Percentiles rank a stretch among this genome's conserved stretches.
Evolutionary conservation across 2,113 vertebrate species (phyloP).

Genomic region (Sakesphorus luctuosus): DNA sequence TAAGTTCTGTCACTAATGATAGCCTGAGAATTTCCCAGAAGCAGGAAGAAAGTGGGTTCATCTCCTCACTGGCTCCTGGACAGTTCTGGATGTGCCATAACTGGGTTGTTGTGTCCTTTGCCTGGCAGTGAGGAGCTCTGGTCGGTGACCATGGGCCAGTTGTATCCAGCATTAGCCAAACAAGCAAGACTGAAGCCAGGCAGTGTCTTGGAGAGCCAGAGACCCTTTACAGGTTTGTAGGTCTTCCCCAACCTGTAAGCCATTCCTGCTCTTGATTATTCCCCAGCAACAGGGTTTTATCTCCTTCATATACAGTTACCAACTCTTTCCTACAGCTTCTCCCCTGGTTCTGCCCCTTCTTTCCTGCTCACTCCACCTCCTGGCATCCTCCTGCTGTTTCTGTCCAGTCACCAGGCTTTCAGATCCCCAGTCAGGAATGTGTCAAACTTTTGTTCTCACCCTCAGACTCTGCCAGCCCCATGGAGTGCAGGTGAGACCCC

Average conservation of each 20-base stretch:
- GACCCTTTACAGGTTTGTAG: background rate
- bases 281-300: rapidly evolving
- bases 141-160: background rate
- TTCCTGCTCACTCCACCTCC: background rate
- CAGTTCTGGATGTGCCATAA: background rate
- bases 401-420: background rate
- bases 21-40: background rate
- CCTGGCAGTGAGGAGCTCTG: background rate
- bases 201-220: background rate
- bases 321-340: background rate
- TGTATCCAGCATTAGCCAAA: background rate
- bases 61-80: background rate
- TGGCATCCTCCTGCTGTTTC: background rate
- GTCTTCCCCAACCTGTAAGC: background rate
- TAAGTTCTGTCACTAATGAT: background rate
- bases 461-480: background rate
- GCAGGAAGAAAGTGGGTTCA: background rate
- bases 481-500: background rate
- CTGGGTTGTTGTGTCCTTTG: background rate
- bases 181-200: background rate
- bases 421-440: background rate
- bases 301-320: rapidly evolving
- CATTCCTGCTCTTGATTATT: background rate
- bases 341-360: background rate
- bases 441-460: background rate